A percentile compares a stretch with the other conserved stretches of the same genome.
phyloP scores from a whole-genome alignment of 1,140 invertebrate species.

The Hylaeus volcanicus region DNA sequence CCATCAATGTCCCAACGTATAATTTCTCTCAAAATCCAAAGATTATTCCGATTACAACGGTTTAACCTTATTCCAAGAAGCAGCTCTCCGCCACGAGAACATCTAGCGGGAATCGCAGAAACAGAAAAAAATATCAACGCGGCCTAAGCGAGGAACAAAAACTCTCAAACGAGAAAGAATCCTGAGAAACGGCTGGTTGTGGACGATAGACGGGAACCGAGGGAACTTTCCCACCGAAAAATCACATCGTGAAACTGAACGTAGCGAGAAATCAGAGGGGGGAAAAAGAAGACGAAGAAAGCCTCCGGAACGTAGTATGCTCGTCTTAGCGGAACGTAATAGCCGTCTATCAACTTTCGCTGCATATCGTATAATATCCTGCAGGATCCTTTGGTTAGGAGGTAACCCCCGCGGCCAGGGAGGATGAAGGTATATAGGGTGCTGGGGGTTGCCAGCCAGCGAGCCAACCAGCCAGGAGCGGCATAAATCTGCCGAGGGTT shows the following conservation, averaged over 20 bases:
- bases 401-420: conserved; percentile 39
- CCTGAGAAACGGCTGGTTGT: not conserved
- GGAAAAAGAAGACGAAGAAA: conserved; percentile 28
- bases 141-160: not conserved
- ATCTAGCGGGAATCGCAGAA: conserved; percentile 29
- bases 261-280: conserved; percentile 22
- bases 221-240: conserved; percentile 61
- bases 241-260: conserved; percentile 51
- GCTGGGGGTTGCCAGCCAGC: conserved; percentile 53
- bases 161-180: not conserved
- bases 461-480: conserved; percentile 70
- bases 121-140: not conserved
- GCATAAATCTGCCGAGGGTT: conserved; percentile 79
- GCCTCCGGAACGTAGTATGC: conserved; percentile 46
- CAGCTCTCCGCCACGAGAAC: conserved; percentile 5
- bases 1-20: no score
- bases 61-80: conserved; percentile 16
- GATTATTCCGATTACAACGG: no score
- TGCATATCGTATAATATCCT: conserved; percentile 77
- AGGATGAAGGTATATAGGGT: conserved; percentile 14
- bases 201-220: conserved; percentile 34
- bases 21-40: no score
- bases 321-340: conserved; percentile 73
- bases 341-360: conserved; percentile 73
- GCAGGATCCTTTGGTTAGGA: conserved; percentile 66